Conservation (phyloP, 2,797 vertebrate genomes). For the Myripristis jacobus region DNA sequence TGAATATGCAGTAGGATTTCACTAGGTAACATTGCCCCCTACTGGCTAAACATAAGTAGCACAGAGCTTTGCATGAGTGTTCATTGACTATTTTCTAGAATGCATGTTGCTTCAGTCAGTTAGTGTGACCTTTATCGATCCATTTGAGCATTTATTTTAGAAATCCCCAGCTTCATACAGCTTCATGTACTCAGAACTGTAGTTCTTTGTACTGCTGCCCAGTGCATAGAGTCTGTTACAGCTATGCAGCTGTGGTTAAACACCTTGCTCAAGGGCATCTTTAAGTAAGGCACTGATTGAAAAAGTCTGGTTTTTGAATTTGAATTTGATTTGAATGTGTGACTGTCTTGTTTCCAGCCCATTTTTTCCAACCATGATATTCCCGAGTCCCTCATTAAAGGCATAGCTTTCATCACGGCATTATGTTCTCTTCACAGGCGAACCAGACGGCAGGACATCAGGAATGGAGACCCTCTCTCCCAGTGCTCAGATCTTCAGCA, state of each 20-base stretch:
- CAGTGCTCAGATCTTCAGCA: slow-evolving; percentile 98
- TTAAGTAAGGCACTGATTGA: not conserved
- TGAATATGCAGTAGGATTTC: not conserved
- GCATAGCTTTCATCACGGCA: not conserved
- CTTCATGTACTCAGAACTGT: not conserved
- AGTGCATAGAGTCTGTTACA: not conserved
- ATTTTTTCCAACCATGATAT: no score
- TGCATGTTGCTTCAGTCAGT: slow-evolving; percentile 1
- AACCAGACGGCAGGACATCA: slow-evolving; percentile 95
- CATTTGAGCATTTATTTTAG: not conserved
- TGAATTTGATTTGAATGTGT: no score
- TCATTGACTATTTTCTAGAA: not conserved
- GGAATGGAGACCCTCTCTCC: slow-evolving; percentile 96
- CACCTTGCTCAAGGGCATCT: not conserved
- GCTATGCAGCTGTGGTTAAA: not conserved
- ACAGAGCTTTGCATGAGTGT: slow-evolving; percentile 10
- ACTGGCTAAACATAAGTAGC: slow-evolving; percentile 54
- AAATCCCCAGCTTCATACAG: not conserved
- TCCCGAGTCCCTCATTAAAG: no score
- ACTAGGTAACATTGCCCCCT: slow-evolving; percentile 74
- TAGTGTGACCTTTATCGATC: not conserved
- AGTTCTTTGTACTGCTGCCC: no score
- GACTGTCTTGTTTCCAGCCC: no score
- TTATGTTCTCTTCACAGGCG: slow-evolving; percentile 76
- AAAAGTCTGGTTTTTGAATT: not conserved